Evolutionary conservation across 2,113 vertebrate genomes (phyloP).

Genomic region (Phainopepla nitens): DNA sequence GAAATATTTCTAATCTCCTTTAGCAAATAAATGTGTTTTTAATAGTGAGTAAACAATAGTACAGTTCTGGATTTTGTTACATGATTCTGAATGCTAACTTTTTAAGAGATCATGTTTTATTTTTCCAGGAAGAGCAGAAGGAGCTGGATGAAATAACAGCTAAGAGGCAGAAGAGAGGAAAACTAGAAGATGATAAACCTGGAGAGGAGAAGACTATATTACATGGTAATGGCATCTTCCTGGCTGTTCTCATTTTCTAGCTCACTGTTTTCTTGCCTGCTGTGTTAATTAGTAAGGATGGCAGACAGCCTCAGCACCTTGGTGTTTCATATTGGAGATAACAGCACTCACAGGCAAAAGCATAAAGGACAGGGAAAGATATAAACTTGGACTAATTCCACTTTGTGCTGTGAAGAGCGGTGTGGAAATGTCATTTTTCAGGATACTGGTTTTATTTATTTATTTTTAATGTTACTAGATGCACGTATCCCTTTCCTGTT

Average conservation of each 20-base stretch:
- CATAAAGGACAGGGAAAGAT: background rate
- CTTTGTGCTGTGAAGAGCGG: background rate
- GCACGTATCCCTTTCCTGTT: background rate
- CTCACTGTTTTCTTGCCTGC: background rate
- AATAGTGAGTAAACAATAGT: background rate
- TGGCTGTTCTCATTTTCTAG: slow-evolving; percentile 32
- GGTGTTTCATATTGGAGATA: slow-evolving; percentile 13
- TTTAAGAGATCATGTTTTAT: background rate
- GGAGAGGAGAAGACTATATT: slow-evolving; percentile 95
- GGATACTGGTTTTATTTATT: slow-evolving; percentile 15
- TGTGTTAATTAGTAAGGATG: slow-evolving; percentile 41
- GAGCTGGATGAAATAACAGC: slow-evolving; percentile 96
- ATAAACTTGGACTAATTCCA: background rate
- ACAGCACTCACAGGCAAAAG: background rate
- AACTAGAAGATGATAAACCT: slow-evolving; percentile 91
- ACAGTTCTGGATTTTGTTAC: background rate
- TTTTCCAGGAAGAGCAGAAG: slow-evolving; percentile 90
- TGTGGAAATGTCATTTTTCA: background rate
- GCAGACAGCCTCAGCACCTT: slow-evolving; percentile 8
- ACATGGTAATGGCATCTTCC: slow-evolving; percentile 80
- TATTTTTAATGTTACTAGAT: background rate
- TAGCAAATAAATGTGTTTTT: background rate
- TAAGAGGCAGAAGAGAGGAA: slow-evolving; percentile 96
- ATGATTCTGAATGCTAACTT: background rate
- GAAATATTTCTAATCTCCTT: background rate